Percentiles rank a stretch among this genome's conserved stretches.
phyloP scores from a whole-genome alignment of 2,888 invertebrate genomes.

The Andricus curvator region DNA sequence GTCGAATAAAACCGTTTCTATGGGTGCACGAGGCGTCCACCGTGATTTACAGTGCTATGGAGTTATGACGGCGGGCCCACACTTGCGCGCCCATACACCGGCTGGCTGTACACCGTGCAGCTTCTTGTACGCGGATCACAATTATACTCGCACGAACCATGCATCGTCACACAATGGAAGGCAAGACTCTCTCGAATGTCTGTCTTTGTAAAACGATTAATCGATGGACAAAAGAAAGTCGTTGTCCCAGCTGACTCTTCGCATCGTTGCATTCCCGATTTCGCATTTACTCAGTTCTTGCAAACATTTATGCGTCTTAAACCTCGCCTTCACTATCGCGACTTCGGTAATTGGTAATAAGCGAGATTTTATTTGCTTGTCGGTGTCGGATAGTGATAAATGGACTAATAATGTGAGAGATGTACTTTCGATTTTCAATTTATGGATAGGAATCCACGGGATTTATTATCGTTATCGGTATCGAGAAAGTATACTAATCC shows the following conservation, averaged over 20 bases:
- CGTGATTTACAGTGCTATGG: slow-evolving; percentile 74
- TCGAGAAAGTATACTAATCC: slow-evolving; percentile 28
- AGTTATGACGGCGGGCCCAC: slow-evolving; percentile 73
- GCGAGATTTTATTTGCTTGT: slow-evolving; percentile 34
- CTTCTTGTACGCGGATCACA: slow-evolving; percentile 30
- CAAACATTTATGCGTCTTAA: slow-evolving; percentile 25
- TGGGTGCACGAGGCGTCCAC: slow-evolving; percentile 74
- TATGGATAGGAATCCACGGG: neutral
- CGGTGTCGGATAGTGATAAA: slow-evolving; percentile 24
- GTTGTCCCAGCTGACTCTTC: neutral
- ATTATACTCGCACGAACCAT: slow-evolving; percentile 18
- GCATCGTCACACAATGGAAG: slow-evolving; percentile 29
- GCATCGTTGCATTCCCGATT: slow-evolving; percentile 15
- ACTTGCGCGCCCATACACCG: slow-evolving; percentile 60
- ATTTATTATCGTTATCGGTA: slow-evolving; percentile 22
- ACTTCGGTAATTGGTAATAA: slow-evolving; percentile 38
- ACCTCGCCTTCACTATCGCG: slow-evolving; percentile 37
- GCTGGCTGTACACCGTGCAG: slow-evolving; percentile 17
- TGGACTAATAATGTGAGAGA: slow-evolving; percentile 36
- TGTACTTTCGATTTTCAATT: slow-evolving; percentile 40
- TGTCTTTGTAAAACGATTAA: slow-evolving; percentile 36
- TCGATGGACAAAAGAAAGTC: slow-evolving; percentile 40
- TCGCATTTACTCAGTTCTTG: slow-evolving; percentile 31
- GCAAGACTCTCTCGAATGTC: slow-evolving; percentile 35
- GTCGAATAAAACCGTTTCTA: slow-evolving; percentile 75